Evolutionary conservation across 2,113 vertebrate species (phyloP), one percentile per base, ranked within the genome.

Genomic region (Sterrhoptilus dennistouni): DNA sequence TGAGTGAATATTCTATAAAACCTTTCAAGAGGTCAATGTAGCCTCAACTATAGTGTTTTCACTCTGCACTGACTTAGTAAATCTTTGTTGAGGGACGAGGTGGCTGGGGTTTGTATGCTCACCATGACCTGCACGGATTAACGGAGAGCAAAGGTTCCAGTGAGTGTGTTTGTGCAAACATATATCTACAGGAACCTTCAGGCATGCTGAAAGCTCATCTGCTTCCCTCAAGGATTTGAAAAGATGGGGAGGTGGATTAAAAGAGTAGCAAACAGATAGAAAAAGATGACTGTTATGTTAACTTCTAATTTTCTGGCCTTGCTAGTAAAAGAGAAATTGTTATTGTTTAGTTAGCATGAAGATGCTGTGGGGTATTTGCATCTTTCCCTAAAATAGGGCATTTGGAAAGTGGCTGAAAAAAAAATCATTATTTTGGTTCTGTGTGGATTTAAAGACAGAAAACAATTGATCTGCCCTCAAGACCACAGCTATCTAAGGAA

Each of bases 171-270:
- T 70, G 93, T 96, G 75, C 87, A 92, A 93, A 96, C 89, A 92
- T n/a, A 63, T 56, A 79, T 76, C 85, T 72, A 47, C 70, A 71
- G 82, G 5, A 56, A 90, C 92, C 89, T 90, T 42, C 31, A 8
- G 92, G 71, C 89, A 72, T 29, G 45, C 83, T 95, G 94, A 90
- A 92, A 96, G 66, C 92, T 95, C 95, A 68, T 95, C 49, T 88
- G 69, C 93, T 95, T 93, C 94, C 85, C 89, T 94, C 78, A 93
- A 95, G 89, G 77, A 85, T 95, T 94, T 93, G 68, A 72, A 96
- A 95, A 96, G 60, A 90, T 53, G 60, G 53, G 22, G 68, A 75
- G 33, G 47, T 75, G 40, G 49, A 89, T 89, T 94, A 90, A 60
- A 78, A 81, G 68, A 91, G 61, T 9, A 49, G 75, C 61, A 79